Evolutionary conservation across 2,113 vertebrate species (phyloP).

Genomic region (Mastomys coucha): DNA sequence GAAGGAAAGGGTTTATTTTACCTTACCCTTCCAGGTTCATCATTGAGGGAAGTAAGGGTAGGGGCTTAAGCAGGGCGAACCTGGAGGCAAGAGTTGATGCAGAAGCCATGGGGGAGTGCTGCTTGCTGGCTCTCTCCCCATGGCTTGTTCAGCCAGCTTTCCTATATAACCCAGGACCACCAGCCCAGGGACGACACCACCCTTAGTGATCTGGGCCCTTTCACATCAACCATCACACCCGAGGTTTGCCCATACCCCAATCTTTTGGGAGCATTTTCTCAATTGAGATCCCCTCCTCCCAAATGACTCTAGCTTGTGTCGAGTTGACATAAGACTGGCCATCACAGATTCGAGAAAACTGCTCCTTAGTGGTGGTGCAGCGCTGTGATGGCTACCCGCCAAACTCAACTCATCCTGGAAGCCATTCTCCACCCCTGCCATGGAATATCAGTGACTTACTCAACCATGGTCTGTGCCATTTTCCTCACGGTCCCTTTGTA

Average conservation of each 20-base stretch:
- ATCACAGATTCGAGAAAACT: too few species aligned
- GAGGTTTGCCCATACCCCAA: too few species aligned
- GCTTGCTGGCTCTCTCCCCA: neutral
- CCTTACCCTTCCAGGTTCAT: neutral
- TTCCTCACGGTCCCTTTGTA: neutral
- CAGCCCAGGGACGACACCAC: neutral
- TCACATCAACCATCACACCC: neutral
- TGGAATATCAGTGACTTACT: neutral
- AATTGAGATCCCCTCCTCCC: neutral
- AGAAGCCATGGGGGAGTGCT: neutral
- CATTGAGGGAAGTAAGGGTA: neutral
- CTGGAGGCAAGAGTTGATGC: neutral
- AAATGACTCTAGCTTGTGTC: neutral
- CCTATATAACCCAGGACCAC: too few species aligned
- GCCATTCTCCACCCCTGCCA: accelerated
- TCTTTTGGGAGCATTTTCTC: neutral
- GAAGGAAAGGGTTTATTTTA: neutral
- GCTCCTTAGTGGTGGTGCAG: too few species aligned
- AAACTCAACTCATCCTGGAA: neutral
- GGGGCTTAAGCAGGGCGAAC: neutral
- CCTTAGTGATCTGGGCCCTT: neutral
- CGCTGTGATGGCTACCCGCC: neutral
- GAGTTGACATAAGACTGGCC: neutral
- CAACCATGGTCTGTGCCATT: neutral
- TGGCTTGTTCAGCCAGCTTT: neutral